Evolutionary conservation across 2,113 vertebrate species (phyloP), one percentile per base, ranked within the genome.

Genomic region (Gila orcuttii): DNA sequence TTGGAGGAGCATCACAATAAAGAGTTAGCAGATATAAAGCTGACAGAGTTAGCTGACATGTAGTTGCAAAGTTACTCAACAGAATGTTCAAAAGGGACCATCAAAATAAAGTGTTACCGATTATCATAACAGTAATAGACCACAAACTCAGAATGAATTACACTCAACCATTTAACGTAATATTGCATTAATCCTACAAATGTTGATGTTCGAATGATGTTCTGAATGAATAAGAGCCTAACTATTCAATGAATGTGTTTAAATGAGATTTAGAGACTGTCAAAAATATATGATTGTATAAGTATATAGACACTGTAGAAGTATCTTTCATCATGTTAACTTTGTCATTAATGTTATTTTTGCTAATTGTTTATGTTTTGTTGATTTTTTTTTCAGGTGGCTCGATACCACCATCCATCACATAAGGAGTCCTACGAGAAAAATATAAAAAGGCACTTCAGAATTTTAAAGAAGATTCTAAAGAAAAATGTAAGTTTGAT

Each of bases 401-500:
- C 11, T 25, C 4, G 3, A 25, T 64, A 85, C 66, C 60, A n/a
- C 33, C 17, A 52, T 6, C 36, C 36, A 33, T 1, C 36, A 8
- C 7, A 68, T 28, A 55, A 55, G 12, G 13, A 36, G 9, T 6
- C 3, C 6, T 39, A 17, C 2, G 57, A 87, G 73, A 83, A 0
- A n/a, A 42, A 33, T 50, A 13, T 87, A 28, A 71, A 59, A 0
- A 82, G n/a, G 42, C 85, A 89, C 71, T 89, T 86, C 71, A 89
- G 1, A 25, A 17, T 3, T 3, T 79, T 89, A 12, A 83, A 57
- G 45, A 78, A 57, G 42, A 33, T 28, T 11, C 83, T 89, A 50
- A 80, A 87, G 60, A 78, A 85, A 47, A 9, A 45, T 2, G 88
- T 89, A 85, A 78, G 88, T 87, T 45, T 60, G 12, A 42, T 60